Conservation (phyloP, 2,888 invertebrate genomes). For the Apamea epomidion region DNA sequence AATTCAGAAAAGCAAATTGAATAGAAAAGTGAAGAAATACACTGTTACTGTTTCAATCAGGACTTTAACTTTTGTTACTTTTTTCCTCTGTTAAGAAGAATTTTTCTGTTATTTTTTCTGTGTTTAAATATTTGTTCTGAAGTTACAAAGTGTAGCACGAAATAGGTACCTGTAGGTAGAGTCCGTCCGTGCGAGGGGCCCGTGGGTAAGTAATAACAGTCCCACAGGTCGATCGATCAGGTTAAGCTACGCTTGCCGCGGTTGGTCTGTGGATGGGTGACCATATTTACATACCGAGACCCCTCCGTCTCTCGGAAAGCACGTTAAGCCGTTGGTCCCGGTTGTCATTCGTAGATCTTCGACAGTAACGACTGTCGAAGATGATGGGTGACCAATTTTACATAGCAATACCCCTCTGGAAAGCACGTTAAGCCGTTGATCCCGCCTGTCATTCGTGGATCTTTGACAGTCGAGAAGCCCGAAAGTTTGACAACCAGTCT, state of each 20-base stretch:
- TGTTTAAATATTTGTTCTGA: background rate
- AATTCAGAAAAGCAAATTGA: slow-evolving; percentile 76
- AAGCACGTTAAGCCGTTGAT: background rate
- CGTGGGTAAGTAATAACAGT: background rate
- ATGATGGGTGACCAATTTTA: background rate
- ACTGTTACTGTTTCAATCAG: slow-evolving; percentile 59
- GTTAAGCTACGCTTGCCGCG: background rate
- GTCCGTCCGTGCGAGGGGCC: background rate
- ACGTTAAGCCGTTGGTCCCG: background rate
- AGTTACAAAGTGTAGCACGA: background rate
- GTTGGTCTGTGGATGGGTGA: background rate
- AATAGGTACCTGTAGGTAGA: background rate
- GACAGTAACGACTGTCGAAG: background rate
- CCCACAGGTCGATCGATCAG: background rate
- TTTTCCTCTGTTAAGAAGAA: background rate
- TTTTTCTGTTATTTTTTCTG: slow-evolving; percentile 29
- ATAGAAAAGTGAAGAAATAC: slow-evolving; percentile 75
- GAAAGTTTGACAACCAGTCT: background rate
- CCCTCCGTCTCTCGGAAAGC: background rate
- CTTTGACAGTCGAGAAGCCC: background rate
- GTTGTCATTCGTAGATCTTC: background rate
- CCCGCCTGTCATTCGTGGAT: background rate
- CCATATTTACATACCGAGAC: background rate
- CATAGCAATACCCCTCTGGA: no score
- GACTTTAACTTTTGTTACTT: slow-evolving; percentile 52